These are phyloP conservation scores for Rattus norvegicus DNA, from an alignment of 2,113 vertebrate species.

Conservation along the genomic window GRCr8 NC_086022.1:82956501-82957000, in stretches of 20 bases:
- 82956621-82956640: neutral
- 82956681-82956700: neutral
- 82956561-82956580: neutral
- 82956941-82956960: neutral
- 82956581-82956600: neutral
- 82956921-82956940: neutral
- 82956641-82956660: neutral
- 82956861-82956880: neutral
- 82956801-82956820: neutral
- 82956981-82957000: neutral
- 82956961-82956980: neutral
- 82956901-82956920: neutral
- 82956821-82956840: neutral
- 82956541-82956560: neutral
- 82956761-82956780: neutral
- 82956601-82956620: neutral
- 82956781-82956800: neutral
- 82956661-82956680: neutral
- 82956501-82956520: neutral
- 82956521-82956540: neutral
- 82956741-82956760: neutral
- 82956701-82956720: neutral
- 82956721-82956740: neutral
- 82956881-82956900: neutral
- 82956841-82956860: neutral